Percentiles rank a stretch among this genome's conserved stretches.
Conservation (phyloP, 2,797 vertebrate species). For the Anguilla marmorata region DNA sequence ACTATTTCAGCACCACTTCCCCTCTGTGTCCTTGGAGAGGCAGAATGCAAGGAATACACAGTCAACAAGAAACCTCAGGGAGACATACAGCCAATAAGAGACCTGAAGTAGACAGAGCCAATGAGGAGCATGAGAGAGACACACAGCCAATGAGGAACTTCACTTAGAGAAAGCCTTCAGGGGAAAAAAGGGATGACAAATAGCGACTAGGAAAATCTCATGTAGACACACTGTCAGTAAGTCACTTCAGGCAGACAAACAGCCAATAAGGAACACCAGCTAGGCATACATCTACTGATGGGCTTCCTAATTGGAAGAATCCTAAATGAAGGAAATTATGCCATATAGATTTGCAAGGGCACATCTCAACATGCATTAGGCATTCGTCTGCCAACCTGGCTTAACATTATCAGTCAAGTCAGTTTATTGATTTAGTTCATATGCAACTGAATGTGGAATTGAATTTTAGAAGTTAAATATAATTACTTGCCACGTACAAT, state of each 20-base stretch:
- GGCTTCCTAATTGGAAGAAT: background rate
- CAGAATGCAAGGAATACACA: background rate
- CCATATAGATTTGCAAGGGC: slow-evolving; percentile 54
- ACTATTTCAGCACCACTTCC: background rate
- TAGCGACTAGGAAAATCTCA: background rate
- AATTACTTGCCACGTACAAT: background rate
- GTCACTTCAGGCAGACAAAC: background rate
- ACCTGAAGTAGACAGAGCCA: no score
- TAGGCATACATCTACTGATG: background rate
- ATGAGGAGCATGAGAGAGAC: no score
- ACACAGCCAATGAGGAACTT: background rate
- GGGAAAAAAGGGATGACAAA: background rate
- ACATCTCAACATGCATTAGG: slow-evolving; percentile 35
- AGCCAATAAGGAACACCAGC: background rate
- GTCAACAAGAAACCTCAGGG: background rate
- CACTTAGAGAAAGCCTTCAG: background rate
- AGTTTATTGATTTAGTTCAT: slow-evolving; percentile 19
- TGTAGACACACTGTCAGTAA: background rate
- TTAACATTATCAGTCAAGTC: slow-evolving; percentile 44
- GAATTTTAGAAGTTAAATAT: slow-evolving; percentile 27
- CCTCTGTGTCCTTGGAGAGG: background rate
- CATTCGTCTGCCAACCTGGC: slow-evolving; percentile 40
- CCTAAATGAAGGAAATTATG: slow-evolving; percentile 60
- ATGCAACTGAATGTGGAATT: background rate
- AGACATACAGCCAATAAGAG: background rate